Evolutionary conservation across 2,888 invertebrate genomes (phyloP), one percentile per base, ranked within the genome.

Genomic region (Amblyjoppa proteus): DNA sequence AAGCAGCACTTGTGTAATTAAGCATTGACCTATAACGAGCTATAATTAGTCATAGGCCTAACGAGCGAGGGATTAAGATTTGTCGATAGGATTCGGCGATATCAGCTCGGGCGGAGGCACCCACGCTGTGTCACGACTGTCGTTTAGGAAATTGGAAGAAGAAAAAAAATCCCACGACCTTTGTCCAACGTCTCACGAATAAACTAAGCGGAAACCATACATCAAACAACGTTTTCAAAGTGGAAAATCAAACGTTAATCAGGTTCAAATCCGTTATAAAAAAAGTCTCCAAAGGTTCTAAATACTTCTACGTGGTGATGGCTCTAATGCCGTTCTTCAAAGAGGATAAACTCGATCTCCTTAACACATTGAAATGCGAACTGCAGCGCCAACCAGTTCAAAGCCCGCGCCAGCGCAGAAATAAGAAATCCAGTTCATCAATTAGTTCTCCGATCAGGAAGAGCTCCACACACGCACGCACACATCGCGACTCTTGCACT

Each of bases 1-100:
- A 66, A 76, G 77, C 53, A 28, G 76, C 80, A 76, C 70, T 71
- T 77, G 20, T 64, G 83, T 83, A 92, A 93, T 92, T 93, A 92
- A 92, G 91, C 91, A 91, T 91, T 91, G 92, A 91, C 91, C 92
- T 90, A 92, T 92, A 93, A 93, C 92, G 91, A 92, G 91, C 89
- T 86, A 91, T 91, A 92, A 93, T 93, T 93, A 93, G 93, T 93
- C 91, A 92, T 92, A 91, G 91, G 75, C 89, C 88, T 91, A 93
- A 91, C 91, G 91, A 91, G 91, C 90, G 64, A 64, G 83, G 87
- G 87, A 89, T 90, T 88, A 89, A 88, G 91, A 92, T 92, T 90
- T 89, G 88, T 90, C 90, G 92, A 92, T 91, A 89, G 88, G 68
- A 89, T 85, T 80, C 75, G 68, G 77, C 78, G 91, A 92, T 92